Evolutionary conservation across 2,797 vertebrate species (phyloP).

Genomic region (Pagetopsis macropterus): DNA sequence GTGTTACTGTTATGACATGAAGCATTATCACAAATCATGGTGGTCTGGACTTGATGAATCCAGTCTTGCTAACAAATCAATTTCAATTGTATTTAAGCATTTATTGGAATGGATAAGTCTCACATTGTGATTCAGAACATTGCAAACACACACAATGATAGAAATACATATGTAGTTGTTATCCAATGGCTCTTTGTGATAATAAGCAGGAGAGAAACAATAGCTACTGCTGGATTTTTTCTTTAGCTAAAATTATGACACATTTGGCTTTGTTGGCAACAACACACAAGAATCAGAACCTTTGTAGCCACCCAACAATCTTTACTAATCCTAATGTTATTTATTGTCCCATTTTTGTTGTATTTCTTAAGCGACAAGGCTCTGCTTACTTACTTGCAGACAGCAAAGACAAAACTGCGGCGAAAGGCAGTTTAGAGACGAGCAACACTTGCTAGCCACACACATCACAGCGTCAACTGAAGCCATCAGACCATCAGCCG

Average conservation of each 20-base stretch:
- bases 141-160: constrained; percentile 30
- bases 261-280: constrained; percentile 1
- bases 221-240: constrained; percentile 15
- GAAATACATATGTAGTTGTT: constrained; percentile 34
- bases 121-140: constrained; percentile 23
- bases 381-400: too few species aligned
- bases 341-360: neutral
- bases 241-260: constrained; percentile 1
- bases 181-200: constrained; percentile 24
- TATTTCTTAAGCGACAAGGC: neutral
- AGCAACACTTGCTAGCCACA: constrained; percentile 4
- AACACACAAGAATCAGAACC: neutral
- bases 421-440: neutral
- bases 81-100: constrained; percentile 57
- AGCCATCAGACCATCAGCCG: constrained; percentile 6
- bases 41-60: constrained; percentile 31
- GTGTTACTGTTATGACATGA: constrained; percentile 16
- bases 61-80: constrained; percentile 37
- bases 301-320: neutral
- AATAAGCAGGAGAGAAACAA: constrained; percentile 21
- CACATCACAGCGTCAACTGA: constrained; percentile 10
- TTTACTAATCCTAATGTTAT: neutral
- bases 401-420: too few species aligned
- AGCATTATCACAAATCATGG: constrained; percentile 23
- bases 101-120: constrained; percentile 49